These are phyloP conservation scores for Creontiades dilutus DNA, from an alignment of 2,888 invertebrate genomes.

Conservation along the genomic window DNA sequence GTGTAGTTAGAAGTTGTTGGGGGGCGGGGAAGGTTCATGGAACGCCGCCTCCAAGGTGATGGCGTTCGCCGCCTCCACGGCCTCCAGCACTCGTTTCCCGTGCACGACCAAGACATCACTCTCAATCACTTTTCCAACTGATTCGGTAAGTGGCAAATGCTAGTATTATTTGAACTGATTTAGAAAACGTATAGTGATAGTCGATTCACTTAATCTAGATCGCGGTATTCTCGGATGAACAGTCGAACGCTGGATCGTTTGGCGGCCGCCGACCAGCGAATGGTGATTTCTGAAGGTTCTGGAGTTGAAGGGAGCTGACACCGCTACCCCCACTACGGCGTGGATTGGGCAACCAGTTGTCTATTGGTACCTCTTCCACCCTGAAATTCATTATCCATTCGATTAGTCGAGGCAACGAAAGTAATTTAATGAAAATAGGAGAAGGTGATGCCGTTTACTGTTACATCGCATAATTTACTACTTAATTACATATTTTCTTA, in stretches of 20 bases:
- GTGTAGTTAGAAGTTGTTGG: constrained; percentile 38
- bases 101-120: constrained; percentile 55
- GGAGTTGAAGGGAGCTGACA: not conserved
- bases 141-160: too few relatives aligned
- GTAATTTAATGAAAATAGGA: too few relatives aligned
- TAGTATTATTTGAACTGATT: too few relatives aligned
- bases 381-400: not conserved
- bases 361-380: not conserved
- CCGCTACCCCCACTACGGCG: not conserved
- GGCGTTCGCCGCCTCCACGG: constrained; percentile 64
- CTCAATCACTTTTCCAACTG: not conserved
- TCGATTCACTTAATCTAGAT: too few relatives aligned
- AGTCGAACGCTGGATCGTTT: not conserved
- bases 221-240: not conserved
- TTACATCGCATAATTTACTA: too few relatives aligned
- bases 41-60: constrained; percentile 61
- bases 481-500: too few relatives aligned
- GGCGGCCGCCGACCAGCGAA: constrained; percentile 10
- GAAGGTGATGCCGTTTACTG: too few relatives aligned
- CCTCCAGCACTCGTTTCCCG: constrained; percentile 62
- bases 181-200: too few relatives aligned
- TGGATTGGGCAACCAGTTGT: constrained; percentile 10
- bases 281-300: constrained; percentile 6
- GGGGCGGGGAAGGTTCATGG: constrained; percentile 64
- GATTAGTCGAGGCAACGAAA: too few relatives aligned